Evolutionary conservation across 2,888 invertebrate genomes (phyloP).

Genomic region (Sesia apiformis): DNA sequence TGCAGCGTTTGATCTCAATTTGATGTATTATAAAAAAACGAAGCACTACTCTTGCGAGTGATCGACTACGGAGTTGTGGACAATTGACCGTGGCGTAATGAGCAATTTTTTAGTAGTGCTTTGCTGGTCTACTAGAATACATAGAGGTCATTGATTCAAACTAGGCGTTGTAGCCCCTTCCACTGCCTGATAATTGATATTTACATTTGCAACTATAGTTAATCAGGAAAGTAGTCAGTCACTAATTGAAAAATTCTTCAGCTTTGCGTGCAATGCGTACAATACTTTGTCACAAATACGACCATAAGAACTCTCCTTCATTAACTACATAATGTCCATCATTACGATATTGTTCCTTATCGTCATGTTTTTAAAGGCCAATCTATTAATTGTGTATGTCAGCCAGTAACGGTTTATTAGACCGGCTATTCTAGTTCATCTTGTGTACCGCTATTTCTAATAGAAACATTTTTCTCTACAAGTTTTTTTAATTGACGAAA

Average conservation of each 20-base stretch:
- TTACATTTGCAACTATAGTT: too few relatives aligned
- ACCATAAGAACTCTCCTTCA: background rate
- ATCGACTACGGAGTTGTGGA: too few relatives aligned
- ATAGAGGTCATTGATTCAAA: too few relatives aligned
- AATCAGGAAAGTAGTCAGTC: too few relatives aligned
- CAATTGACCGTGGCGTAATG: too few relatives aligned
- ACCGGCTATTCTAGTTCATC: conserved; percentile 61
- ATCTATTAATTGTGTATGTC: conserved; percentile 49
- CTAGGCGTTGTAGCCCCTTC: too few relatives aligned
- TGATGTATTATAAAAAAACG: too few relatives aligned
- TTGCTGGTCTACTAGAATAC: too few relatives aligned
- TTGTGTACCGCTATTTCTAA: conserved; percentile 50
- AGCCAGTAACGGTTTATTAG: conserved; percentile 51
- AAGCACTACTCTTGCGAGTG: too few relatives aligned
- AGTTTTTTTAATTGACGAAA: background rate
- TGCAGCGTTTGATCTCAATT: too few relatives aligned
- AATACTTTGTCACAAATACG: background rate
- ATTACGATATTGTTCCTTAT: conserved; percentile 9
- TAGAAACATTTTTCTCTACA: conserved; percentile 17
- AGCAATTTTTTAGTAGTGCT: too few relatives aligned
- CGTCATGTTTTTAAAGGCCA: conserved; percentile 17
- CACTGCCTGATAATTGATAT: too few relatives aligned
- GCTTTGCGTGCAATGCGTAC: background rate
- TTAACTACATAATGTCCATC: background rate
- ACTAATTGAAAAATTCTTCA: background rate